Evolutionary conservation across 2,888 invertebrate species (phyloP), one percentile per base, ranked within the genome.

Genomic region (Nemurella pictetii): DNA sequence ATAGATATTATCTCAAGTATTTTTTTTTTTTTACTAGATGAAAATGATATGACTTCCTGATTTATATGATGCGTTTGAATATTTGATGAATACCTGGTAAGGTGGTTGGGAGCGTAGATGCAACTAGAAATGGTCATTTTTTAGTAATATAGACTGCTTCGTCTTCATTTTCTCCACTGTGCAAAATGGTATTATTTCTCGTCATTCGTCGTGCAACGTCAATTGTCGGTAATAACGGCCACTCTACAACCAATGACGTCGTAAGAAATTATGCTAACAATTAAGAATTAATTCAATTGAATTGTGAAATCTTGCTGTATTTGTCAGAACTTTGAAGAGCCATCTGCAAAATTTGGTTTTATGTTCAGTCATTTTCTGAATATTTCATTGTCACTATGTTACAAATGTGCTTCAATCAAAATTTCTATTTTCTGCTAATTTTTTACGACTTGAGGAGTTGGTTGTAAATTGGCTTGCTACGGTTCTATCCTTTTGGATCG

Each of bases 11-110:
- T 28, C 80, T 35, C 36, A 81, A 81, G 80, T 81, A 81, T 81
- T 36, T 81, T 25, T 75, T 73, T 81, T 36, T 81, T 25, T 75
- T 73, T 80, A 29, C 32, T 55, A 85, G 78, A 84, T 80, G 26
- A 77, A 72, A 84, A 85, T 86, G 86, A 86, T 86, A 85, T 85
- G 82, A 86, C 86, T 86, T 86, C 86, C 86, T 86, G 26, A 78
- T 83, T 35, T 84, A 74, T 80, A 32, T 80, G 30, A 80, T 36
- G 85, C 85, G 85, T 84, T 86, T 86, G 84, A 83, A 85, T 55
- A 82, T 85, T 82, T 85, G 85, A 55, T n/a, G 81, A 83, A n/a
- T 29, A 35, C 30, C 15, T n/a, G 35, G 35, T 15, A 35, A 5
- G 80, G 80, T 80, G 80, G 30, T 80, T 35, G 80, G 80, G 28